Evolutionary conservation across 2,888 invertebrate genomes (phyloP).

Genomic region (Zaprionus lineosus): DNA sequence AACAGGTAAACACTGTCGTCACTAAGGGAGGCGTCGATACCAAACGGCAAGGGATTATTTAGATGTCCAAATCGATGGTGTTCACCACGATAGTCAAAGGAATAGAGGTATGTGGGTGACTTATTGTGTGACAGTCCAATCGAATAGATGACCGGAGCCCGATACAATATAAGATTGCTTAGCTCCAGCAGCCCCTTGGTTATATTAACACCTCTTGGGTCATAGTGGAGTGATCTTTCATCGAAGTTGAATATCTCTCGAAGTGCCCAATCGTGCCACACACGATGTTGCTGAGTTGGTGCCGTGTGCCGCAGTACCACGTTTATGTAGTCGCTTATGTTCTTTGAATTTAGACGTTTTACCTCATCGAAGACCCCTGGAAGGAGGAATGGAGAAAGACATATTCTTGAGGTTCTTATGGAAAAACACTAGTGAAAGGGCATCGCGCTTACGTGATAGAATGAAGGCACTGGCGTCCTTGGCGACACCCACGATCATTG

Average conservation of each 20-base stretch:
- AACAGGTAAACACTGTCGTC: constrained; percentile 86
- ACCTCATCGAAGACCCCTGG: constrained; percentile 78
- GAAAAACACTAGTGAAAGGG: too few relatives aligned
- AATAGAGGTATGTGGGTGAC: constrained; percentile 83
- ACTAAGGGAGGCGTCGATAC: constrained; percentile 84
- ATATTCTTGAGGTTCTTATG: too few relatives aligned
- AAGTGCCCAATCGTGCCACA: constrained; percentile 78
- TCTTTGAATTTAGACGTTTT: constrained; percentile 57
- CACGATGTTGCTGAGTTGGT: constrained; percentile 61
- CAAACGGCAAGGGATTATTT: constrained; percentile 81
- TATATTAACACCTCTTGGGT: constrained; percentile 46
- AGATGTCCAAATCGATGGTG: constrained; percentile 81
- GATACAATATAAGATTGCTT: constrained; percentile 79
- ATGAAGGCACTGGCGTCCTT: constrained; percentile 84
- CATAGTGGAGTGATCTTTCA: too few relatives aligned
- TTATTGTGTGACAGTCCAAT: constrained; percentile 69
- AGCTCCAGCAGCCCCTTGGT: constrained; percentile 77
- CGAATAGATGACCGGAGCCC: constrained; percentile 78
- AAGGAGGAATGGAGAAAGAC: background rate
- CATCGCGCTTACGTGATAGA: constrained; percentile 82
- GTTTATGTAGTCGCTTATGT: constrained; percentile 79
- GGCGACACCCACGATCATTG: constrained; percentile 83
- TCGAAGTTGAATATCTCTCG: constrained; percentile 79
- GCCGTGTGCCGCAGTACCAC: constrained; percentile 77
- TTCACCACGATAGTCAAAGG: constrained; percentile 83